Conservation (phyloP, 2,888 invertebrate species). For the Piscicola geometra region DNA sequence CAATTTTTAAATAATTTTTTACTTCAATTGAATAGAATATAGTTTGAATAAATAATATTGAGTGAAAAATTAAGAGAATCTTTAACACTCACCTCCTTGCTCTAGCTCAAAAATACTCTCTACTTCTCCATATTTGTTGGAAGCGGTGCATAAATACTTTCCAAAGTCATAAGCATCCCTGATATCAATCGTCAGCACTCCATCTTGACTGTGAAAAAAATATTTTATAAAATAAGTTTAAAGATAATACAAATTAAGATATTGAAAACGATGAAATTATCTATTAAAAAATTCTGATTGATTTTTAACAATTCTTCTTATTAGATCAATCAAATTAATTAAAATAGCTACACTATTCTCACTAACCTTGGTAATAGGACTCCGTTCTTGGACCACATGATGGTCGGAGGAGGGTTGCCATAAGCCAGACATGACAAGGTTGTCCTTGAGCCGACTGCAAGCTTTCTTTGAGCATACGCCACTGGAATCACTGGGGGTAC, state of each 20-base stretch:
- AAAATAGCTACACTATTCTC: too few relatives aligned
- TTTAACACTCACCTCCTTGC: conserved; percentile 11
- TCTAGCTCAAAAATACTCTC: not conserved
- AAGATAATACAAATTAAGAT: too few relatives aligned
- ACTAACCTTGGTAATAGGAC: conserved; percentile 2
- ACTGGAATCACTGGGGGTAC: conserved; percentile 6
- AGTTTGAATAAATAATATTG: not conserved
- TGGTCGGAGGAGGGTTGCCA: conserved; percentile 7
- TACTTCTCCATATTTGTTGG: not conserved
- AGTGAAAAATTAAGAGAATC: not conserved
- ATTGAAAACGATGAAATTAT: too few relatives aligned
- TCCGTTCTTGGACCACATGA: conserved; percentile 12
- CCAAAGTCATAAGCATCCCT: not conserved
- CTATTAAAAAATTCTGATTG: too few relatives aligned
- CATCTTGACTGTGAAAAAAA: not conserved
- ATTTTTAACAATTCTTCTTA: too few relatives aligned
- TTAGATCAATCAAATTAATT: too few relatives aligned
- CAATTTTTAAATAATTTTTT: too few relatives aligned
- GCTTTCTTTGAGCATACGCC: not conserved
- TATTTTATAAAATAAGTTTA: too few relatives aligned
- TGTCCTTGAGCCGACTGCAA: not conserved
- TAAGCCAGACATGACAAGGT: not conserved
- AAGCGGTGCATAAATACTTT: conserved; percentile 22
- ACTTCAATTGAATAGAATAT: too few relatives aligned
- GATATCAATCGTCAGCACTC: not conserved